These are phyloP conservation scores for Sitta carolinensis DNA, from an alignment of 2,797 vertebrate genomes.

Conservation along the genomic window DNA sequence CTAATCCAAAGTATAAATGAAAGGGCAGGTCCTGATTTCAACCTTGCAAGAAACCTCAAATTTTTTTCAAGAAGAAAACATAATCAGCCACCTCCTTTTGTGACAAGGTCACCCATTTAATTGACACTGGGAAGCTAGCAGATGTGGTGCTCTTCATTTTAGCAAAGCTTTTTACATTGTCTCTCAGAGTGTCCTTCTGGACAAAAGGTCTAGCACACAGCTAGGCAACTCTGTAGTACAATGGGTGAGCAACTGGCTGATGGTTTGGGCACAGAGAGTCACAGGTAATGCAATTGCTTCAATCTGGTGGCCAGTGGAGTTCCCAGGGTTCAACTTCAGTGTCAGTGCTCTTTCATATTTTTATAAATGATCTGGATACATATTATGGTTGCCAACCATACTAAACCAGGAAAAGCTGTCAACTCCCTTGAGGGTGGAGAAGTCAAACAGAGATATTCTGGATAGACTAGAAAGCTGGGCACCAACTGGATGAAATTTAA, in stretches of 20 bases:
- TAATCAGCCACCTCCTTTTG: not conserved
- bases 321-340: not conserved
- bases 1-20: not conserved
- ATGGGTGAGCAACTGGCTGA: not conserved
- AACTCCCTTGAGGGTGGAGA: not conserved
- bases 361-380: not conserved
- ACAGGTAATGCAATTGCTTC: not conserved
- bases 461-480: not conserved
- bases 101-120: not conserved
- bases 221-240: accelerated
- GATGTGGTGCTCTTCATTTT: not conserved
- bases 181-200: not conserved
- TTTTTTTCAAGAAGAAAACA: not conserved
- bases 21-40: not conserved
- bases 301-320: not conserved
- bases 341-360: not conserved
- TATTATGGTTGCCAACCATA: not conserved
- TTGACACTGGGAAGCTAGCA: not conserved
- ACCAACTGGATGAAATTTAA: not conserved
- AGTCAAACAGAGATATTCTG: not conserved
- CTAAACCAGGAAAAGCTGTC: not conserved
- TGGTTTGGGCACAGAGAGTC: not conserved
- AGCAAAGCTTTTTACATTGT: not conserved
- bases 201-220: not conserved
- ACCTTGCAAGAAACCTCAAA: not conserved